Evolutionary conservation across 2,797 vertebrate genomes (phyloP).

Genomic region (Falco cherrug): DNA sequence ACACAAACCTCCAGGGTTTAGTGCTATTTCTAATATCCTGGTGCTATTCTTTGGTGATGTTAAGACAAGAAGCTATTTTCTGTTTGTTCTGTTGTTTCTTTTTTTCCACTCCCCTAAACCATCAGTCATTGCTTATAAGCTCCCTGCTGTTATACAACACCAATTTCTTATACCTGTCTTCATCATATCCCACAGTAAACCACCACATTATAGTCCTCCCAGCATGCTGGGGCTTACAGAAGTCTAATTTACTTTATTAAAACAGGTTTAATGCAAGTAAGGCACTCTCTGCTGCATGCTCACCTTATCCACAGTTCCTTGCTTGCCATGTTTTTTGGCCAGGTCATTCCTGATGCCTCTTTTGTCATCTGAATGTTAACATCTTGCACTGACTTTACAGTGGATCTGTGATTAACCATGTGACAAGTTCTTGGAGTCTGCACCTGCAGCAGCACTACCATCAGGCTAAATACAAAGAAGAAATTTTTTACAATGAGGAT

Average conservation of each 20-base stretch:
- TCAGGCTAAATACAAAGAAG: neutral
- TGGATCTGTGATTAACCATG: neutral
- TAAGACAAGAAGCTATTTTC: neutral
- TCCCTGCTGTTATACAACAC: neutral
- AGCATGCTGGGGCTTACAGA: neutral
- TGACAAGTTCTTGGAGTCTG: neutral
- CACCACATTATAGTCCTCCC: rapidly evolving
- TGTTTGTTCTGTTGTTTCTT: neutral
- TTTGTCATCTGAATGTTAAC: neutral
- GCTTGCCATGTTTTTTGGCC: rapidly evolving
- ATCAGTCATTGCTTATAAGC: neutral
- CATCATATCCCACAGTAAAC: neutral
- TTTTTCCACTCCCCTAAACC: neutral
- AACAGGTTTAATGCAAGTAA: neutral
- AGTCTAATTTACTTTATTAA: neutral
- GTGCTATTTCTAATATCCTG: neutral
- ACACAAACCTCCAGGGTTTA: neutral
- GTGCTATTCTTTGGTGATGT: neutral
- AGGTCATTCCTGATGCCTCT: neutral
- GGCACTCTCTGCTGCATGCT: neutral
- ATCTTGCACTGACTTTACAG: neutral
- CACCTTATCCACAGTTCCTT: neutral
- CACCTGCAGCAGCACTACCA: neutral
- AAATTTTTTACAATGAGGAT: neutral
- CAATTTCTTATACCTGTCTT: neutral